Evolutionary conservation across 2,113 vertebrate genomes (phyloP).

Genomic region (Tenebrosternarchus preto): DNA sequence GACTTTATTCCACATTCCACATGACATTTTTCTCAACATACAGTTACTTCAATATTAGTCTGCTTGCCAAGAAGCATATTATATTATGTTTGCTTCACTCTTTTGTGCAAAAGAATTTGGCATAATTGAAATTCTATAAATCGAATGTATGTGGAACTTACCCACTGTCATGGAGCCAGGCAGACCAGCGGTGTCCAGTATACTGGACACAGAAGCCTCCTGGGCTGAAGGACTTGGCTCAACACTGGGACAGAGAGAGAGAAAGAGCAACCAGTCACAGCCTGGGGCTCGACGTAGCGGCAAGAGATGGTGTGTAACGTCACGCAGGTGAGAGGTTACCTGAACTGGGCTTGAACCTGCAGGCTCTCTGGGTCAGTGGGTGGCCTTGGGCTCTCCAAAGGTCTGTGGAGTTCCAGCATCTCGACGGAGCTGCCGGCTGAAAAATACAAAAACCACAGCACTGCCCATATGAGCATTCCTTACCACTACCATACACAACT

Average conservation of each 20-base stretch:
- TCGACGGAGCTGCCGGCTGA: conserved; percentile 72
- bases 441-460: conserved; percentile 12
- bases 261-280: conserved; percentile 17
- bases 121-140: no score
- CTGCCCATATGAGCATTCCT: not conserved
- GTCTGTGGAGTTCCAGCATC: conserved; percentile 77
- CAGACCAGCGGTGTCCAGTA: conserved; percentile 75
- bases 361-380: conserved; percentile 65
- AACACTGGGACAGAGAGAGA: conserved; percentile 74
- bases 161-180: conserved; percentile 93
- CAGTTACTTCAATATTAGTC: no score
- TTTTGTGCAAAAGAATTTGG: no score
- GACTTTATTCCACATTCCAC: no score
- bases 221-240: conserved; percentile 76
- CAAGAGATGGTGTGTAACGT: not conserved
- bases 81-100: no score
- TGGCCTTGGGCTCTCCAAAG: conserved; percentile 60
- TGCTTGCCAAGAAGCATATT: no score
- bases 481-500: not conserved
- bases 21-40: no score
- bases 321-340: conserved; percentile 63
- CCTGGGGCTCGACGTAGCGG: not conserved
- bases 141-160: conserved; percentile 74
- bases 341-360: conserved; percentile 75
- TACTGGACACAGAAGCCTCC: conserved; percentile 66